Percentiles rank a stretch among this genome's conserved stretches.
These are phyloP conservation scores for Candoia aspera DNA, from an alignment of 2,113 vertebrate species.

Conservation along the genomic window DNA sequence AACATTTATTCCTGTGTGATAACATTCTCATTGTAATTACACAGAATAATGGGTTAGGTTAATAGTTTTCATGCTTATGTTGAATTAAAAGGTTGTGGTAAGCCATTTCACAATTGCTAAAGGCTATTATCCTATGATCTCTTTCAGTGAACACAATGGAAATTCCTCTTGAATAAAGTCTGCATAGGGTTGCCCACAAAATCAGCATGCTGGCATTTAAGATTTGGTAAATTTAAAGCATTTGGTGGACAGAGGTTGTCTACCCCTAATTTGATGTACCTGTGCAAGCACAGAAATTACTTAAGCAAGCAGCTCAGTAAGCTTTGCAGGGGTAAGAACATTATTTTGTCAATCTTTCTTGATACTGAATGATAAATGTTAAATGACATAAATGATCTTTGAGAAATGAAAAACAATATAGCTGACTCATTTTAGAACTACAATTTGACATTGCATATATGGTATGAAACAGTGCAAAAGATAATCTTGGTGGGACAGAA, in stretches of 20 bases:
- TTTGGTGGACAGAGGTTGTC: neutral
- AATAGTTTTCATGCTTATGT: neutral
- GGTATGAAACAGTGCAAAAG: neutral
- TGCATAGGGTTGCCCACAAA: neutral
- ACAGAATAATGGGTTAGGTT: neutral
- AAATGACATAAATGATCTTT: neutral
- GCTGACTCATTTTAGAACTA: neutral
- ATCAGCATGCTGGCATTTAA: neutral
- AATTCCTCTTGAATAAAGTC: neutral
- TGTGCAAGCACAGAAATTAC: neutral
- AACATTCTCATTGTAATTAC: neutral
- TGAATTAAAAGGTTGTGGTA: neutral
- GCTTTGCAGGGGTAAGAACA: neutral
- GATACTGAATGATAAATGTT: neutral
- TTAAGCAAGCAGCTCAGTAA: neutral
- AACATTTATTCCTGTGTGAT: neutral
- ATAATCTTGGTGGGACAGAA: slow-evolving; percentile 22
- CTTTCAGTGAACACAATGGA: neutral
- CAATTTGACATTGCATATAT: neutral
- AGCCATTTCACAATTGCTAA: neutral
- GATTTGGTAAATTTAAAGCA: neutral
- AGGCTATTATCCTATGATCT: neutral
- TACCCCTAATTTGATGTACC: neutral
- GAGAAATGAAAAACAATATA: neutral
- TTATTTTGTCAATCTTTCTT: neutral